phyloP scores from a whole-genome alignment of 1,140 invertebrate genomes.

The Brachionus angularis region DNA sequence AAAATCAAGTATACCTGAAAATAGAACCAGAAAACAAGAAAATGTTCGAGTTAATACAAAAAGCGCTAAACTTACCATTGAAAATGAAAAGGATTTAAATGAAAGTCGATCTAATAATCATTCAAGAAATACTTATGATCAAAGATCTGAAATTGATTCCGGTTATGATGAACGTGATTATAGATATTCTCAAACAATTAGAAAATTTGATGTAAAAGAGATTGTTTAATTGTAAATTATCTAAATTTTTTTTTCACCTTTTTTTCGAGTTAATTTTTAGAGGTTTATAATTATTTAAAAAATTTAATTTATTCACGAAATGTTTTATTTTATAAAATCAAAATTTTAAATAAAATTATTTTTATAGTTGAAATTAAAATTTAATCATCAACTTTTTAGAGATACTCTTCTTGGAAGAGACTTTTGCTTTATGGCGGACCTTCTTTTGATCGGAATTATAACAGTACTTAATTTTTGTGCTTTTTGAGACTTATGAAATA shows the following conservation, averaged over 20 bases:
- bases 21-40: background rate
- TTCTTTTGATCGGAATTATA: too few species aligned
- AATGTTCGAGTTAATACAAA: background rate
- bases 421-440: too few species aligned
- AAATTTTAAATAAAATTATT: too few species aligned
- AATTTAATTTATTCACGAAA: too few species aligned
- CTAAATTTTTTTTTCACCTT: background rate
- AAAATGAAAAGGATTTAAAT: background rate
- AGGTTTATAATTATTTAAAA: background rate
- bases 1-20: background rate
- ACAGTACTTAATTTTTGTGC: too few species aligned
- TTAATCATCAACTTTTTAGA: too few species aligned
- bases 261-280: background rate
- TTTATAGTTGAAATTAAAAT: too few species aligned
- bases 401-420: too few species aligned
- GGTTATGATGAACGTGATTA: constrained; percentile 33
- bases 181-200: background rate
- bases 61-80: background rate
- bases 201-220: constrained; percentile 27
- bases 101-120: background rate
- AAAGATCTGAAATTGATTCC: constrained; percentile 22
- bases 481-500: too few species aligned
- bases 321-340: too few species aligned
- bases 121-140: constrained; percentile 11
- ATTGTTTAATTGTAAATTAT: background rate